These are phyloP conservation scores for Halcyon badia DNA, from an alignment of 2,797 vertebrate species.

Conservation along the genomic window DNA sequence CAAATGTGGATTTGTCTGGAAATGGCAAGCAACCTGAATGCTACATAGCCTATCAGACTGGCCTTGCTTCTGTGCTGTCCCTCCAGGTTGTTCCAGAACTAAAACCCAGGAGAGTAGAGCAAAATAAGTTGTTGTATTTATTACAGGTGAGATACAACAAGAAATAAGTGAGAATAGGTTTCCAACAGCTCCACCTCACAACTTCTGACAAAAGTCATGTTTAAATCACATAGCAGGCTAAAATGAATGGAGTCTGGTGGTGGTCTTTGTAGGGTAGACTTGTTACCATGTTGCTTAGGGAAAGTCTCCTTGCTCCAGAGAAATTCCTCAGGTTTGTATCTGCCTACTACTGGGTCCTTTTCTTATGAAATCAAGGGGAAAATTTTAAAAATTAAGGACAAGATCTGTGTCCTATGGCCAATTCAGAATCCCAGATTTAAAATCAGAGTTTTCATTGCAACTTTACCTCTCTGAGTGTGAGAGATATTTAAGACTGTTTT, in stretches of 20 bases:
- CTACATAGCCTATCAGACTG: not conserved
- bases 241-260: not conserved
- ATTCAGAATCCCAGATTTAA: not conserved
- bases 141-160: not conserved
- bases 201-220: not conserved
- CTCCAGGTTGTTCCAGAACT: not conserved
- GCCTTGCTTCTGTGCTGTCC: rapidly evolving
- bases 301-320: not conserved
- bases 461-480: not conserved
- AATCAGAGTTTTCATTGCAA: not conserved
- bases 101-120: not conserved
- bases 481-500: not conserved
- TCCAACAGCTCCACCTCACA: not conserved
- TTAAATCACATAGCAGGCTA: not conserved
- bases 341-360: not conserved
- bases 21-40: not conserved
- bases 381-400: not conserved
- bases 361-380: not conserved
- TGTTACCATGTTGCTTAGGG: not conserved
- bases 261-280: not conserved
- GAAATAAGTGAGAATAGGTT: not conserved
- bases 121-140: not conserved
- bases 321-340: not conserved
- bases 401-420: not conserved
- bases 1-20: not conserved